phyloP scores from a whole-genome alignment of 2,797 vertebrate species.

The Momotus momota region DNA sequence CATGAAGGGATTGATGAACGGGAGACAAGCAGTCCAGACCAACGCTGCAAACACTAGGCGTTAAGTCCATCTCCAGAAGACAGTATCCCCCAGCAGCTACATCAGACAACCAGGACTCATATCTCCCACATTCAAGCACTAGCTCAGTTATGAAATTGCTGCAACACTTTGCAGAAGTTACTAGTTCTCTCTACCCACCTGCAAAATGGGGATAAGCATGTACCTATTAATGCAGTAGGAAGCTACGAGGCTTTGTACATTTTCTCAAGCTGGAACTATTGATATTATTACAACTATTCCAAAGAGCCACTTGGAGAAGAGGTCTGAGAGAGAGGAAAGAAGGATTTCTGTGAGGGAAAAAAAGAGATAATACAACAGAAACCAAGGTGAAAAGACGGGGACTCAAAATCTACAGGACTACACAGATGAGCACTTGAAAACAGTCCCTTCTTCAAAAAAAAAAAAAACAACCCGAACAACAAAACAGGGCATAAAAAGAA shows the following conservation, averaged over 20 bases:
- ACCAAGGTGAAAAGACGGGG: constrained; percentile 5
- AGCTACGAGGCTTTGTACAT: neutral
- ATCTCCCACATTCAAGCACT: neutral
- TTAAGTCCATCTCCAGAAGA: neutral
- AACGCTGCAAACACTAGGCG: fast-evolving
- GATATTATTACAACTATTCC: constrained; percentile 12
- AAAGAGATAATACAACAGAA: neutral
- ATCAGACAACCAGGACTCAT: neutral
- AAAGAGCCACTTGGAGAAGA: neutral
- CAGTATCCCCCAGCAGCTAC: neutral
- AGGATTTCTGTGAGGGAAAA: constrained; percentile 1
- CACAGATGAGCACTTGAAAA: neutral
- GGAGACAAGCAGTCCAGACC: neutral
- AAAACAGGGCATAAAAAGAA: neutral
- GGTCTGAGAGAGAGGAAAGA: neutral
- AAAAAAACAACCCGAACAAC: neutral
- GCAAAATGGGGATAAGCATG: neutral
- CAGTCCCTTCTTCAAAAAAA: neutral
- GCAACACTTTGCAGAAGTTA: constrained; percentile 18
- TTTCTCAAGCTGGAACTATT: constrained; percentile 32
- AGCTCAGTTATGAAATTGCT: neutral
- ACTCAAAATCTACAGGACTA: neutral
- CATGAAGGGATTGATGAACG: neutral
- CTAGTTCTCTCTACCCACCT: neutral
- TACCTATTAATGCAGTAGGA: constrained; percentile 2